phyloP scores from a whole-genome alignment of 2,113 vertebrate species.

The Brachypodius melanocephalos region DNA sequence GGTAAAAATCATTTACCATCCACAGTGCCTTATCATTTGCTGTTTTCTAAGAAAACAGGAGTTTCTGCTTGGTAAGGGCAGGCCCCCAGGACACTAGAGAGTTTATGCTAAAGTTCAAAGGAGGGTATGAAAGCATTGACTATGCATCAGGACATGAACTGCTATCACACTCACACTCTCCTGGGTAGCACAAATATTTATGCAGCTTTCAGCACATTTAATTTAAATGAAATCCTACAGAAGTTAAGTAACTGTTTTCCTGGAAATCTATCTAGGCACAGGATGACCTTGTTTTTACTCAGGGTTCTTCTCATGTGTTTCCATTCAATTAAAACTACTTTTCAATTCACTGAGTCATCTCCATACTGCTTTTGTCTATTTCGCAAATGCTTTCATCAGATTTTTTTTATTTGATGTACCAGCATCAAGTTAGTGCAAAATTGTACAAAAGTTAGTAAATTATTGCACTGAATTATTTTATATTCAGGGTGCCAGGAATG shows the following conservation, averaged over 20 bases:
- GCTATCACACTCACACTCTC: slow-evolving; percentile 9
- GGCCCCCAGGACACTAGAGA: slow-evolving; percentile 3
- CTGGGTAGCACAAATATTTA: slow-evolving; percentile 57
- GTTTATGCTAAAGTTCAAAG: slow-evolving; percentile 67
- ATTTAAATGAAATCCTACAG: slow-evolving; percentile 9
- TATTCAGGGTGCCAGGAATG: not conserved
- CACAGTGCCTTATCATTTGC: not conserved
- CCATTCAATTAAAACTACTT: not conserved
- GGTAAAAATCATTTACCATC: not conserved
- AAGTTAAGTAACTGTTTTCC: not conserved
- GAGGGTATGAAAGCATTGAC: slow-evolving; percentile 23
- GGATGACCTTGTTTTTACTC: not conserved
- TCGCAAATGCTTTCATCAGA: not conserved
- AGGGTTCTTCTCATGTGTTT: not conserved
- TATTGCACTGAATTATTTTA: not conserved
- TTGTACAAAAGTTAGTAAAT: not conserved
- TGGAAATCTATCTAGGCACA: not conserved
- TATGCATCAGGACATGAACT: slow-evolving; percentile 47
- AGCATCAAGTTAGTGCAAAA: not conserved
- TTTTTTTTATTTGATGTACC: not conserved
- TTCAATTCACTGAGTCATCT: not conserved
- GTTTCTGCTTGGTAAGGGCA: not conserved
- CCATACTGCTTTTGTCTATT: not conserved
- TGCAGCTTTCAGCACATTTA: slow-evolving; percentile 57
- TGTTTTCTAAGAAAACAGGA: slow-evolving; percentile 63